Percentiles rank a stretch among this genome's conserved stretches.
Evolutionary conservation across 2,113 vertebrate genomes (phyloP).

Genomic region (Chelonoidis abingdonii): DNA sequence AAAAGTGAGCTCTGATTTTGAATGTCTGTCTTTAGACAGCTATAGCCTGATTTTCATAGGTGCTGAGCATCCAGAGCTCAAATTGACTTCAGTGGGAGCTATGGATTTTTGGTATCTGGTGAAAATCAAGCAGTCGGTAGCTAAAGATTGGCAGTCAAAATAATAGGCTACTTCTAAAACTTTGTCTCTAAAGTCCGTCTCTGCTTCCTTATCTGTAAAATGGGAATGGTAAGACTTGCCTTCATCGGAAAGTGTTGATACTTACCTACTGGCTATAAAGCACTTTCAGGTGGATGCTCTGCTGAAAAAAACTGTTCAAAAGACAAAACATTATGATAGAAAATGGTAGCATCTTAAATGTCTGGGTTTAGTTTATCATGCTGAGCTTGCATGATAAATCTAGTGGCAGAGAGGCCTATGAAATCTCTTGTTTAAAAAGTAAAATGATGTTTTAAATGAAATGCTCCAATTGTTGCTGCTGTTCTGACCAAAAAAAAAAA

Average conservation of each 20-base stretch:
- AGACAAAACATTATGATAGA: conserved; percentile 41
- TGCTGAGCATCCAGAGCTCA: background rate
- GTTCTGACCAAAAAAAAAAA: background rate
- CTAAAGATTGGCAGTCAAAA: background rate
- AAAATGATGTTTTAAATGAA: background rate
- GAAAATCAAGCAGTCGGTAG: background rate
- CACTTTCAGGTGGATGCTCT: background rate
- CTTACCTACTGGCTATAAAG: background rate
- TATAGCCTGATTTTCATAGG: conserved; percentile 7
- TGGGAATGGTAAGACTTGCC: background rate
- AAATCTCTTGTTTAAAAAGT: background rate
- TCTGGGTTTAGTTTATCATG: background rate
- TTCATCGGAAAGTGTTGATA: background rate
- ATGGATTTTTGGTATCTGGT: background rate
- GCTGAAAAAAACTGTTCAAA: conserved; percentile 11
- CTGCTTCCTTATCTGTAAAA: background rate
- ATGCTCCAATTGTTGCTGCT: background rate
- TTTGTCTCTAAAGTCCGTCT: background rate
- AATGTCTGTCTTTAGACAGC: background rate
- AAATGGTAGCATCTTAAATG: conserved; percentile 32
- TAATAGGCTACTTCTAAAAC: background rate
- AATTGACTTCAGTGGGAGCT: background rate
- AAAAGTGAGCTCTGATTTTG: background rate
- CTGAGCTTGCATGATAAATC: conserved; percentile 25
- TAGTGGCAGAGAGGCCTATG: conserved; percentile 20